Conservation (phyloP, 2,797 vertebrate genomes). For the Miopithecus talapoin region DNA sequence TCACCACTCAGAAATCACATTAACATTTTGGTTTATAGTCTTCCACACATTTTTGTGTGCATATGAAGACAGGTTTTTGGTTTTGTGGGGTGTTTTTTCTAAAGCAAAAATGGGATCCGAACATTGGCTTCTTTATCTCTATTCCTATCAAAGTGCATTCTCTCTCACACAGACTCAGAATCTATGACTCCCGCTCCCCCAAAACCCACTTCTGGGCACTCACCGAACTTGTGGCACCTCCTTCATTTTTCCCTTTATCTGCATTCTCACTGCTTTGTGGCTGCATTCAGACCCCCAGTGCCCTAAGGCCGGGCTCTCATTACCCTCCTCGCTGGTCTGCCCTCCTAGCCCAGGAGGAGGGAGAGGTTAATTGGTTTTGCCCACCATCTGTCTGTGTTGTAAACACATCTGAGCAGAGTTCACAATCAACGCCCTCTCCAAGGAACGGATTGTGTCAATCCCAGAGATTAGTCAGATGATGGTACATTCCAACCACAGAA, state of each 20-base stretch:
- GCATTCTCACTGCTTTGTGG: background rate
- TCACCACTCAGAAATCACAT: conserved; percentile 55
- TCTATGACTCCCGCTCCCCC: background rate
- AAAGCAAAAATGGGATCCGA: background rate
- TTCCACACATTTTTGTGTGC: background rate
- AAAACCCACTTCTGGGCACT: background rate
- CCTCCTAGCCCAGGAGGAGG: conserved; percentile 78
- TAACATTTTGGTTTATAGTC: conserved; percentile 51
- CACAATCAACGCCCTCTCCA: conserved; percentile 82
- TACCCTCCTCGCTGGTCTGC: conserved; percentile 81
- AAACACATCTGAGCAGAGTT: conserved; percentile 79
- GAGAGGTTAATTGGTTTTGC: conserved; percentile 92
- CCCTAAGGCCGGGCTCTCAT: background rate
- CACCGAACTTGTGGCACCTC: background rate
- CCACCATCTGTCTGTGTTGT: conserved; percentile 89
- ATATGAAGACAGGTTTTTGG: background rate
- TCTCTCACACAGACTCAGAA: background rate
- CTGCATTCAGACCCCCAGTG: background rate
- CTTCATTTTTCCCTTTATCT: background rate
- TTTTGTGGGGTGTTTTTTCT: background rate
- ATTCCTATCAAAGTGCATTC: background rate
- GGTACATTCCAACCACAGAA: background rate
- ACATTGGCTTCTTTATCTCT: background rate
- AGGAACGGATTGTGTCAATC: conserved; percentile 84
- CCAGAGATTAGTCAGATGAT: conserved; percentile 75